Evolutionary conservation across 2,113 vertebrate genomes (phyloP), one percentile per base, ranked within the genome.

Genomic region (Neofelis nebulosa): DNA sequence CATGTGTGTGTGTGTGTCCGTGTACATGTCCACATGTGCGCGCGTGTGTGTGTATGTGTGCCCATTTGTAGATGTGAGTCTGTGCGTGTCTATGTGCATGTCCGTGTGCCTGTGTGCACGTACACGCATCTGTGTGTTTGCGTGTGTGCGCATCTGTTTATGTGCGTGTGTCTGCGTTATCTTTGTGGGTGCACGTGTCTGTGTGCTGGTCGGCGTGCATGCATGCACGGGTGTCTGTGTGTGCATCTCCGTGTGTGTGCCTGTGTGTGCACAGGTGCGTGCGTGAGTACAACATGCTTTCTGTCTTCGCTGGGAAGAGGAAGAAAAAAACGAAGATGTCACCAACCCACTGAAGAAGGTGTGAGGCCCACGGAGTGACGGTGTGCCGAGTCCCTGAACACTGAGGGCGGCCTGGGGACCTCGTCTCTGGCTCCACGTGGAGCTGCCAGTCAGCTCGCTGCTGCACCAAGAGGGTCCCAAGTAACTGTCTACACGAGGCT

Each of bases 401-500:
- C 13, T 0, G 0, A 38, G 19, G 29, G 18, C 8, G 4, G 29
- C 4, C 38, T 1, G 0, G 38, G 63, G 36, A 4, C 19, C n/a
- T 45, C 1, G 33, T 23, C 12, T 19, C 48, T 1, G 9, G 11
- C 5, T 9, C 7, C 21, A 27, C 0, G 11, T 36, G 78, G 76
- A 50, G 38, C 27, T 82, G n/a, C 1, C 2, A 6, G 31, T 19
- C 31, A 29, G 7, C 41, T 29, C 2, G 33, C n/a, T 45, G 66
- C 38, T 83, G 92, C 18, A 33, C 29, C 14, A 76, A 36, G 81
- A 8, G 1, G 23, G 27, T n/a, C 96, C 85, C 81, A 41, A 57
- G 31, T 25, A 82, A 61, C 16, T 55, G n/a, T 85, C 55, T 95
- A 57, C 31, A 94, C 89, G 52, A 95, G 89, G 94, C n/a, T 95